Base-by-base conservation (phyloP, 2,888 invertebrate genomes). In the Amitus sp. region DNA sequence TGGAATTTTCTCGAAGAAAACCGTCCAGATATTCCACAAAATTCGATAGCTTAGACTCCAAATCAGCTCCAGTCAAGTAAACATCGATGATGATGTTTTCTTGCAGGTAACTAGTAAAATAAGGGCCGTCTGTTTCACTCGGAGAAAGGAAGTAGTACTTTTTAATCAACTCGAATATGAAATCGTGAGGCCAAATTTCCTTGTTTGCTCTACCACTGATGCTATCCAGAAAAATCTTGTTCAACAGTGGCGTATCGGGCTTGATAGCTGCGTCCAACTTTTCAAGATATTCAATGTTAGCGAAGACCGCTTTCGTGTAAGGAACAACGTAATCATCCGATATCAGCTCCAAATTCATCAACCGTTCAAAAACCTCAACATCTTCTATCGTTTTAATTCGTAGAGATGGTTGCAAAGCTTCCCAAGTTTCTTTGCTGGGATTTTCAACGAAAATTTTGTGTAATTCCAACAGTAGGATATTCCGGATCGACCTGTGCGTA, bases 401-500 rank as follows among this genome's bases (percentile, higher is more conserved):
- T 6, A 75, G 53, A 15, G 68, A 65, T 0, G 46, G 13, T 2
- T 33, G 51, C 33, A 76, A 10, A 2, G 74, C 34, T 0, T 12
- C n/a, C 77, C 75, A 77, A 0, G 65, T 71, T 1, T 53, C 47
- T 0, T 45, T 12, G 2, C 19, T 53, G 0, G 75, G 70, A 0
- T 71, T 45, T 2, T 48, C 47, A 0, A 34, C 1, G 18, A 80
- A 78, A 0, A 72, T 5, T 1, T 64, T 7, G 2, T 18, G 20
- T 0, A 65, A 56, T 0, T 56, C 63, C 0, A 37, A 1, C 4
- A 72, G 68, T 1, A 79, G 10, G 1, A 79, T 46, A 2, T 62
- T 46, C 0, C 76, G 70, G n/a, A 80, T 70, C 2, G 77, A 73
- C 19, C 58, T 17, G 39, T 80, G 72, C 0, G 19, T 53, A 4